Evolutionary conservation across 2,113 vertebrate genomes (phyloP).

Genomic region (Carettochelys insculpta): DNA sequence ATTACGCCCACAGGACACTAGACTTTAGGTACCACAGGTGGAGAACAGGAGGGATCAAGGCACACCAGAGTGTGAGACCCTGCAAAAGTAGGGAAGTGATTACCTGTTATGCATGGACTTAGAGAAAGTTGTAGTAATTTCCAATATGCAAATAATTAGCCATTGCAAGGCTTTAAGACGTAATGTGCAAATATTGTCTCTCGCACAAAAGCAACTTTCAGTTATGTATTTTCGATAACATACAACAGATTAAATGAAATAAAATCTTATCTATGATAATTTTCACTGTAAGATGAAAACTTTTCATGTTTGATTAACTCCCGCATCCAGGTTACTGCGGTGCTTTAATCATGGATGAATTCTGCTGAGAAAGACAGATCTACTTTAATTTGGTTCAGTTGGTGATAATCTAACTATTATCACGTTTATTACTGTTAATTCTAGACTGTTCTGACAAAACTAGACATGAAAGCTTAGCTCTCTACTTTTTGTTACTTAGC

Average conservation of each 20-base stretch:
- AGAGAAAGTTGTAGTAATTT: neutral
- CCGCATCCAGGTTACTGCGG: neutral
- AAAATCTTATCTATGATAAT: neutral
- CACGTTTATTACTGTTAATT: neutral
- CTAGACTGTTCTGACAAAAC: neutral
- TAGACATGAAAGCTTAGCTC: neutral
- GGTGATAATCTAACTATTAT: constrained; percentile 20
- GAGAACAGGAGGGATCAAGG: neutral
- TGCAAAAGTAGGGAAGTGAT: neutral
- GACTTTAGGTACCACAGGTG: neutral
- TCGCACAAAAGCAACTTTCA: neutral
- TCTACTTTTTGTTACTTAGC: neutral
- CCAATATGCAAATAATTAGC: neutral
- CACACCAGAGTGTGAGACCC: neutral
- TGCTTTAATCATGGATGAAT: neutral
- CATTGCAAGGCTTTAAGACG: no score
- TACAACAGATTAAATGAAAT: neutral
- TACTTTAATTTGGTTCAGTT: neutral
- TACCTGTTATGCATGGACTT: neutral
- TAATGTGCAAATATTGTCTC: neutral
- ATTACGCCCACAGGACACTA: neutral
- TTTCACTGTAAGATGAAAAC: neutral
- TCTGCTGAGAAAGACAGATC: neutral
- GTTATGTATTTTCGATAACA: neutral
- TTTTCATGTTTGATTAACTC: neutral